phyloP scores from a whole-genome alignment of 1,140 invertebrate species.

The Apis cerana region DNA sequence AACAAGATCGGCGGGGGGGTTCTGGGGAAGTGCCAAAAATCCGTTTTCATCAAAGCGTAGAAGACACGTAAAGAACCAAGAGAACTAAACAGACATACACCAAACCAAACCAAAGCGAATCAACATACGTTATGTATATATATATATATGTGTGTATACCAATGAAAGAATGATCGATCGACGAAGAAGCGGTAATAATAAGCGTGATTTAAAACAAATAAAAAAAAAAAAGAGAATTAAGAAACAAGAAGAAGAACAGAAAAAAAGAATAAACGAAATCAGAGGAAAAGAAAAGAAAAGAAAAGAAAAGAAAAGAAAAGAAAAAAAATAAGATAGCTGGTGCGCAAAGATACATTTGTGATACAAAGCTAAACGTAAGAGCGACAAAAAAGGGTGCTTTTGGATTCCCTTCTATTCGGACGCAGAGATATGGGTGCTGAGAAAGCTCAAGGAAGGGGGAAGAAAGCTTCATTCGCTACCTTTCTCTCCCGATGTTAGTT shows the following conservation, averaged over 20 bases:
- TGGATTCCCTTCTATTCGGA: slow-evolving; percentile 19
- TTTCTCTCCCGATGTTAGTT: slow-evolving; percentile 64
- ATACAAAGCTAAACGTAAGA: slow-evolving; percentile 41
- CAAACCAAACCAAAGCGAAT: slow-evolving; percentile 55
- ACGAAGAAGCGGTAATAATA: slow-evolving; percentile 9
- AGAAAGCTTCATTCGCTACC: slow-evolving; percentile 67
- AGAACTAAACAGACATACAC: not conserved
- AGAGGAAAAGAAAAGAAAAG: not conserved
- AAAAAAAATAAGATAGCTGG: not conserved
- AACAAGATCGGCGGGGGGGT: slow-evolving; percentile 60
- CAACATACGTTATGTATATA: slow-evolving; percentile 8
- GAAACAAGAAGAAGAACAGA: not conserved
- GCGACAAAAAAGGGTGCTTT: slow-evolving; percentile 51
- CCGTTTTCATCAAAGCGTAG: slow-evolving; percentile 71
- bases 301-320: not conserved
- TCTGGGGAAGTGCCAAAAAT: slow-evolving; percentile 68
- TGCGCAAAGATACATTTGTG: slow-evolving; percentile 13
- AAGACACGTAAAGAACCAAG: slow-evolving; percentile 62
- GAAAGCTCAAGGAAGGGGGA: slow-evolving; percentile 66
- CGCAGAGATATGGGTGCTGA: slow-evolving; percentile 57
- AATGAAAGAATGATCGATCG: slow-evolving; percentile 9
- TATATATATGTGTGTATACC: not conserved
- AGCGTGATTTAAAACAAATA: not conserved
- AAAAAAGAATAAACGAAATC: not conserved
- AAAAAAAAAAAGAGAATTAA: not conserved